These are phyloP conservation scores for Ceratosolen fusciceps DNA, from an alignment of 1,140 invertebrate species.

Conservation along the genomic window DNA sequence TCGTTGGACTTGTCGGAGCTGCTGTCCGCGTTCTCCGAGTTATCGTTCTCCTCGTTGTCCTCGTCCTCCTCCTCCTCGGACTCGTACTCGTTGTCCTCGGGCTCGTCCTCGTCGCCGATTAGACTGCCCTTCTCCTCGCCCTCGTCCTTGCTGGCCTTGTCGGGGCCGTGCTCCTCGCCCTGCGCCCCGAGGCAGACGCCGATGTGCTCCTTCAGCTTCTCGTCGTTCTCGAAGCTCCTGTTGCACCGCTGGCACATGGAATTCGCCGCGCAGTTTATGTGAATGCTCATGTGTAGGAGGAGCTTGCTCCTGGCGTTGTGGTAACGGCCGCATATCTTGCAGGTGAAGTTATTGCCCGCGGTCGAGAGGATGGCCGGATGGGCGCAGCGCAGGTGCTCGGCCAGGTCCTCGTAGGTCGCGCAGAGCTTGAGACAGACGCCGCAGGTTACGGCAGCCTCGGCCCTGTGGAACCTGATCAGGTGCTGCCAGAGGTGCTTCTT, in stretches of 20 bases:
- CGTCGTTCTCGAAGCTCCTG: conserved; percentile 62
- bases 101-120: conserved; percentile 56
- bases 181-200: conserved; percentile 55
- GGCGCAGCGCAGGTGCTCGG: conserved; percentile 71
- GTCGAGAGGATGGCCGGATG: conserved; percentile 72
- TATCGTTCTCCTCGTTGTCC: conserved; percentile 55
- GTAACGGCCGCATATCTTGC: conserved; percentile 75
- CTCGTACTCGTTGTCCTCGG: conserved; percentile 40
- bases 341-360: conserved; percentile 76
- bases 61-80: conserved; percentile 57
- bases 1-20: conserved; percentile 61
- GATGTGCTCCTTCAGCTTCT: conserved; percentile 62
- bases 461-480: conserved; percentile 74
- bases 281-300: conserved; percentile 74
- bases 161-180: conserved; percentile 34
- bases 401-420: conserved; percentile 69
- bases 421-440: conserved; percentile 76
- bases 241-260: conserved; percentile 63
- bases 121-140: conserved; percentile 58
- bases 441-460: conserved; percentile 74
- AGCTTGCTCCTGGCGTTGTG: conserved; percentile 76
- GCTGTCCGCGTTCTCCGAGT: conserved; percentile 53
- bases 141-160: conserved; percentile 35
- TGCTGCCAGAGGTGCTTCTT: conserved; percentile 78
- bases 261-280: conserved; percentile 71